Conservation (phyloP, 2,888 invertebrate species). For the Schizaphis graminum region DNA sequence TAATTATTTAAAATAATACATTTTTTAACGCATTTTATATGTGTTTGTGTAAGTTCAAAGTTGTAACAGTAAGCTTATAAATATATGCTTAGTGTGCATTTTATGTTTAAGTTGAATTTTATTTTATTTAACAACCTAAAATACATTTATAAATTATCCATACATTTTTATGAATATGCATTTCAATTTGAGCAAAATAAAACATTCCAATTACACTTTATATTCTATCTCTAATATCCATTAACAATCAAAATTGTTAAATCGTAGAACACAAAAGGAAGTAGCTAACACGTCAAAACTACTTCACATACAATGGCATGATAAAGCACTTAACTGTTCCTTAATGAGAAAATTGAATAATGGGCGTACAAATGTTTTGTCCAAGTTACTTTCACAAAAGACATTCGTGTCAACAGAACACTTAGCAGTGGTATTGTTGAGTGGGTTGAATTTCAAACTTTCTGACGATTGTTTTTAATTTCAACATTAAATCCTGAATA, state of each 20-base stretch:
- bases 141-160: background rate
- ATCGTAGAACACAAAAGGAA: background rate
- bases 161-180: background rate
- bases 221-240: constrained; percentile 14
- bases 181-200: background rate
- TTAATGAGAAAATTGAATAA: constrained; percentile 44
- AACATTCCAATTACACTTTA: background rate
- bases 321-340: constrained; percentile 32
- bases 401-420: constrained; percentile 13
- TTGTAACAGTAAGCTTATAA: background rate
- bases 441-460: constrained; percentile 10
- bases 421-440: background rate
- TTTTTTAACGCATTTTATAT: background rate
- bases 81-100: background rate
- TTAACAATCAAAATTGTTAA: background rate
- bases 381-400: constrained; percentile 35
- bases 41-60: background rate
- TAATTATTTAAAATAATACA: background rate
- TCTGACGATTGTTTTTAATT: constrained; percentile 29
- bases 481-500: background rate
- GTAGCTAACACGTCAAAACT: constrained; percentile 23
- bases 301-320: background rate
- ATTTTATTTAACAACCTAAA: too few species aligned
- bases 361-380: constrained; percentile 21
- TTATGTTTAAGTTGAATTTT: background rate